These are phyloP conservation scores for Felis catus DNA, from an alignment of 2,113 vertebrate genomes.

Conservation along the genomic window DNA sequence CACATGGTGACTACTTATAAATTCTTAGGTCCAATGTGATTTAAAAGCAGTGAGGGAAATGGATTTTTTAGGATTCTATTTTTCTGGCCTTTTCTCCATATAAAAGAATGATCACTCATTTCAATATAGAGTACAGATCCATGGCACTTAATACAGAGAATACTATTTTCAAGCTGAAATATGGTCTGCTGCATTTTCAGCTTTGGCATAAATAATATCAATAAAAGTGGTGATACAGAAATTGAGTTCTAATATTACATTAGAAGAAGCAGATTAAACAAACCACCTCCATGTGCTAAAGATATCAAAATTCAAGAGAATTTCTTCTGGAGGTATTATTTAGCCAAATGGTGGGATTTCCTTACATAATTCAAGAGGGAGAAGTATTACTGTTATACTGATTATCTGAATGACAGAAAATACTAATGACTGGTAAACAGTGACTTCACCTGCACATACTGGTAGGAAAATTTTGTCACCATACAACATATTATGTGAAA, in stretches of 20 bases:
- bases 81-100: neutral
- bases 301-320: slow-evolving; percentile 32
- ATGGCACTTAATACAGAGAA: neutral
- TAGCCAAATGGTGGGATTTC: neutral
- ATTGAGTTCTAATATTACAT: slow-evolving; percentile 34
- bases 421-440: neutral
- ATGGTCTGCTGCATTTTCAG: neutral
- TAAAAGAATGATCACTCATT: neutral
- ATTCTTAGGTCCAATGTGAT: neutral
- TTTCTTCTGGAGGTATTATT: neutral
- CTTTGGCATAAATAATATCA: neutral
- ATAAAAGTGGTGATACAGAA: slow-evolving; percentile 28
- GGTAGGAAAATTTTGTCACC: neutral
- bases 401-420: neutral
- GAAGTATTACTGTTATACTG: neutral
- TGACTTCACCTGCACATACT: neutral
- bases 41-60: neutral
- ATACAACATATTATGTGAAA: neutral
- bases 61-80: neutral
- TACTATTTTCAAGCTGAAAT: neutral
- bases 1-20: neutral
- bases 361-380: slow-evolving; percentile 45
- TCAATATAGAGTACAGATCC: neutral
- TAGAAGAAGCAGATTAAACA: slow-evolving; percentile 9
- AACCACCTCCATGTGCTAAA: neutral